Conservation (phyloP, 2,888 invertebrate genomes). For the Pyrochroa serraticornis region DNA sequence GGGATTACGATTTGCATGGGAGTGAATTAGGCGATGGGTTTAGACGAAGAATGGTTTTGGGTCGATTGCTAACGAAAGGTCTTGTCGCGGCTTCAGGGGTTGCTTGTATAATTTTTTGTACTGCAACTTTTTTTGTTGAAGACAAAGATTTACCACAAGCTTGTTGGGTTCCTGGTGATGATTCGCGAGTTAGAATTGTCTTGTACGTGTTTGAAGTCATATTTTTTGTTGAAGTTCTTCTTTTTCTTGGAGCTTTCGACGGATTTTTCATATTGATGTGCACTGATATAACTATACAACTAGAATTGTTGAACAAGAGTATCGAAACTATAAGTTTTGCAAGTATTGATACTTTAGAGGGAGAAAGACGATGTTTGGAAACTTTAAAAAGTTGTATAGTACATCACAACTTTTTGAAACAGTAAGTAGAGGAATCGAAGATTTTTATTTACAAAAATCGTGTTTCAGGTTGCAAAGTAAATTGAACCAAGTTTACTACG, state of each 20-base stretch:
- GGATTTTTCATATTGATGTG: constrained; percentile 7
- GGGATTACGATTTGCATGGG: constrained; percentile 1
- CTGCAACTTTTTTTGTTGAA: background rate
- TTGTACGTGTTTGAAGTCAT: constrained; percentile 3
- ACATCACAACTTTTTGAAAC: constrained; percentile 6
- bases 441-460: background rate
- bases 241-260: constrained; percentile 7
- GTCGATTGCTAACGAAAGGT: background rate
- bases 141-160: background rate
- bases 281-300: constrained; percentile 2
- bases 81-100: background rate
- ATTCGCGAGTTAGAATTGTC: background rate
- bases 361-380: background rate
- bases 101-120: background rate
- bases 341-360: background rate
- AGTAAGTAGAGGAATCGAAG: background rate
- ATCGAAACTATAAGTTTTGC: background rate
- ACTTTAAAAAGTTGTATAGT: background rate
- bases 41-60: background rate
- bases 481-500: constrained; percentile 4
- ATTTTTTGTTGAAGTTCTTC: background rate
- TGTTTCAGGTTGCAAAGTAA: constrained; percentile 8
- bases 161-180: constrained; percentile 11
- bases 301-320: background rate
- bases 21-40: background rate